Evolutionary conservation across 2,888 invertebrate genomes (phyloP).

Genomic region (Lepidocyrtoides sp.): DNA sequence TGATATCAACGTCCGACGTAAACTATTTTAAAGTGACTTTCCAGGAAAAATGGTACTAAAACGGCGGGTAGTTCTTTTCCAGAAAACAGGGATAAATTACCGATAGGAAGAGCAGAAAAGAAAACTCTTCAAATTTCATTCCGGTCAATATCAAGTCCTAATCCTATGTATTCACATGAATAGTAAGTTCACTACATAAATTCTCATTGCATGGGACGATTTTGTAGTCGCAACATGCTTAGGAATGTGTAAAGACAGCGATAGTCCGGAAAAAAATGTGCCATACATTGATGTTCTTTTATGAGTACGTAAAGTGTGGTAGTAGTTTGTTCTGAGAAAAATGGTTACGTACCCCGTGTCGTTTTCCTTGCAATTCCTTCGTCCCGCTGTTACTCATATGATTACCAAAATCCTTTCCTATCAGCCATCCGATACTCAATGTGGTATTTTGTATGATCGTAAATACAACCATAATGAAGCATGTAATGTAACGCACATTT

Average conservation of each 20-base stretch:
- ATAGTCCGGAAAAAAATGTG: neutral
- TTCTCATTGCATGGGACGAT: too few species aligned
- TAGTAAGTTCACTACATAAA: too few species aligned
- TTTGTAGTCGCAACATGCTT: neutral
- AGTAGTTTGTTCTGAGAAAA: neutral
- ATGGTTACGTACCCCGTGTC: neutral
- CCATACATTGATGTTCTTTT: neutral
- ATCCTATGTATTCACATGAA: neutral
- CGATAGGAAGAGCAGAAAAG: neutral
- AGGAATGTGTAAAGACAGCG: neutral
- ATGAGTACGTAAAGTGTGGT: neutral
- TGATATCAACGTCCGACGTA: constrained; percentile 36
- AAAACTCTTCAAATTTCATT: neutral
- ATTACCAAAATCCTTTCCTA: constrained; percentile 32
- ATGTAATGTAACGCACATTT: constrained; percentile 25
- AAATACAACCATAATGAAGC: constrained; percentile 4
- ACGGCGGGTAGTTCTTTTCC: constrained; percentile 21
- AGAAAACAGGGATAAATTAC: constrained; percentile 18
- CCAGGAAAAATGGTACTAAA: constrained; percentile 60
- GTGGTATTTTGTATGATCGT: constrained; percentile 30
- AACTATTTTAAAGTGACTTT: constrained; percentile 51
- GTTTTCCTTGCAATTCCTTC: constrained; percentile 1
- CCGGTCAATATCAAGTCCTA: constrained; percentile 11
- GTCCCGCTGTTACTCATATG: constrained; percentile 37
- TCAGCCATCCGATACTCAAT: constrained; percentile 11